Evolutionary conservation across 1,140 invertebrate genomes (phyloP).

Genomic region (Heliothis virescens): DNA sequence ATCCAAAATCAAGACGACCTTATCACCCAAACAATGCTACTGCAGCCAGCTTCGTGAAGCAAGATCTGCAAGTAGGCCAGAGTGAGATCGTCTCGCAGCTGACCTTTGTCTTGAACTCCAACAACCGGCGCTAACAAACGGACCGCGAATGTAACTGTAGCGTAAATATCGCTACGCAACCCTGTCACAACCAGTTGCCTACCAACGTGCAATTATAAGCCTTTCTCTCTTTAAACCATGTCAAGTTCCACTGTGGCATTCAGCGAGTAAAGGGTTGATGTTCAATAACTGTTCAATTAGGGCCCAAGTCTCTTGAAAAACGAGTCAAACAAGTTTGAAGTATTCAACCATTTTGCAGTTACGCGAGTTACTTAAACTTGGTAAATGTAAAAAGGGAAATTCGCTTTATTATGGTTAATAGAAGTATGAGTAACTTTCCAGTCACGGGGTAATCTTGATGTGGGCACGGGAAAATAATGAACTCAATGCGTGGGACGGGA

Average conservation of each 20-base stretch:
- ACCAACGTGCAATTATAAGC: background rate
- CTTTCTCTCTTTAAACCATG: background rate
- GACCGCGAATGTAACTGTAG: conserved; percentile 45
- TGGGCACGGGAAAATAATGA: background rate
- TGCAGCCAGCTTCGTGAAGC: background rate
- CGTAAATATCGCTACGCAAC: conserved; percentile 41
- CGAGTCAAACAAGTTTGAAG: too few species aligned
- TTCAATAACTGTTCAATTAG: too few species aligned
- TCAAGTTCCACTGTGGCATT: background rate
- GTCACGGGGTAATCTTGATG: background rate
- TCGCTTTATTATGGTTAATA: background rate
- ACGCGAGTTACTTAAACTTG: background rate
- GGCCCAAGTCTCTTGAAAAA: too few species aligned
- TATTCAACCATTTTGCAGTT: too few species aligned
- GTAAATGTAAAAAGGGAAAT: background rate
- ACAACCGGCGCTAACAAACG: conserved; percentile 47
- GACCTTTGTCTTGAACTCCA: conserved; percentile 49
- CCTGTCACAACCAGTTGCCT: background rate
- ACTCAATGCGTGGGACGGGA: background rate
- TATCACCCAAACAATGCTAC: background rate
- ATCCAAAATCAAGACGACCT: too few species aligned
- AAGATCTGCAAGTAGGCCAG: conserved; percentile 31
- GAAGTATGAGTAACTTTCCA: background rate
- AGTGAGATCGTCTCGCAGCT: conserved; percentile 1
- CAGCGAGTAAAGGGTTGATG: too few species aligned